Percentiles rank a stretch among this genome's conserved stretches.
Conservation (phyloP, 2,888 invertebrate genomes). For the Drosophila limbata region DNA sequence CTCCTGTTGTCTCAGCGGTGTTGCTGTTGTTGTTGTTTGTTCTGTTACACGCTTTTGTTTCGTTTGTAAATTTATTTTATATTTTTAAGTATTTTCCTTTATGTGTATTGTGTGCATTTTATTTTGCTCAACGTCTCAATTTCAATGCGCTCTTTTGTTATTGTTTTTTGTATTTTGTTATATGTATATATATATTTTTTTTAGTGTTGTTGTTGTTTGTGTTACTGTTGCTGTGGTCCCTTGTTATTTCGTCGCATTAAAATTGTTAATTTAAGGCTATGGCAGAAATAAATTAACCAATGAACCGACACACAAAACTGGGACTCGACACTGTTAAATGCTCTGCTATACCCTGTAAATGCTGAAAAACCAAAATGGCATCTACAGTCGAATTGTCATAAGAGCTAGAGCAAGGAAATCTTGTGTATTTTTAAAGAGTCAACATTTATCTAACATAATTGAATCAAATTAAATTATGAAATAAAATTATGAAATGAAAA, state of each 20-base stretch:
- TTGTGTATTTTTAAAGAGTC: neutral
- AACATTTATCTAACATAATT: neutral
- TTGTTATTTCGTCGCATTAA: slow-evolving; percentile 60
- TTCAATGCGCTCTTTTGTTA: slow-evolving; percentile 72
- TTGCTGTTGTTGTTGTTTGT: slow-evolving; percentile 38
- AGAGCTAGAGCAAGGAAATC: neutral
- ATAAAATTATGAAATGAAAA: neutral
- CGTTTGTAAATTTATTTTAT: slow-evolving; percentile 68
- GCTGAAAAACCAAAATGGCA: neutral
- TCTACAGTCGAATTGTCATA: neutral
- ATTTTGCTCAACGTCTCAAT: slow-evolving; percentile 71
- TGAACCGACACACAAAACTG: slow-evolving; percentile 51
- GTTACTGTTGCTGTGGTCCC: slow-evolving; percentile 19
- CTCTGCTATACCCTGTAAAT: slow-evolving; percentile 36
- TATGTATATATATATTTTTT: slow-evolving; percentile 19
- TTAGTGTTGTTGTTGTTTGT: slow-evolving; percentile 14
- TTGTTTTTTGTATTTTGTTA: slow-evolving; percentile 24
- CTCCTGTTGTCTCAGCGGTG: slow-evolving; percentile 17
- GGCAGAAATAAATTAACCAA: slow-evolving; percentile 77
- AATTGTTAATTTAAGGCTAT: slow-evolving; percentile 77
- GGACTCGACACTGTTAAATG: slow-evolving; percentile 22
- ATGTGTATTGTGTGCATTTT: slow-evolving; percentile 58
- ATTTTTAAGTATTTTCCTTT: slow-evolving; percentile 62
- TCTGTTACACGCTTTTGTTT: slow-evolving; percentile 73
- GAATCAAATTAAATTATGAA: too few relatives aligned